Percentiles rank a stretch among this genome's conserved stretches.
Evolutionary conservation across 2,797 vertebrate species (phyloP).

Genomic region (Rhynchotus rufescens): DNA sequence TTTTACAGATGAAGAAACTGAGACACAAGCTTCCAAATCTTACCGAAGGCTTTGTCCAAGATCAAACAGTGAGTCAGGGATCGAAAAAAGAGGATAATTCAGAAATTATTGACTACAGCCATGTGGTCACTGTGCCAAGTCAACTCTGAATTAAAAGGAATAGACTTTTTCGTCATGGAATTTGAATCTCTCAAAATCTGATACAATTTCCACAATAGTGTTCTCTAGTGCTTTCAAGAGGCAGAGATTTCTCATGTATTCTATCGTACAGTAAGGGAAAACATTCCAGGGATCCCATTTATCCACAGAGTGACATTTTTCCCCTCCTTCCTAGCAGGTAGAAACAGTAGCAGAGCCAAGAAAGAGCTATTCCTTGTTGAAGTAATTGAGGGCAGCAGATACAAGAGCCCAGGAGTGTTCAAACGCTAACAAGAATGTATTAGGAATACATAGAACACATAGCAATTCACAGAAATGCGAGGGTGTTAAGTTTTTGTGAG

Average conservation of each 20-base stretch:
- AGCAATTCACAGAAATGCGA: conserved; percentile 29
- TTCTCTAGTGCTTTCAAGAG: conserved; percentile 44
- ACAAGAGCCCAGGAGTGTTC: conserved; percentile 64
- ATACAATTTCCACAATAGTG: background rate
- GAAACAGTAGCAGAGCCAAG: conserved; percentile 49
- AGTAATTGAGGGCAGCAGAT: conserved; percentile 75
- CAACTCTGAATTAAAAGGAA: background rate
- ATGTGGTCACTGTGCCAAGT: background rate
- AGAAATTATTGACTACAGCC: background rate
- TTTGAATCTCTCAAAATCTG: background rate
- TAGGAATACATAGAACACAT: conserved; percentile 42
- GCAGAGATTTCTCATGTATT: conserved; percentile 43
- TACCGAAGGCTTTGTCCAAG: background rate
- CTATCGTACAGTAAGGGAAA: conserved; percentile 22
- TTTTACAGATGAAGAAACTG: background rate
- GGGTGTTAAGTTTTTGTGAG: background rate
- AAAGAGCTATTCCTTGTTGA: conserved; percentile 62
- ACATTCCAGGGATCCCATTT: conserved; percentile 45
- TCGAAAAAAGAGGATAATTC: background rate
- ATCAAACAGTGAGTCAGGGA: background rate
- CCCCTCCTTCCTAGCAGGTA: conserved; percentile 12
- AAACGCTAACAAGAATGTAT: conserved; percentile 61
- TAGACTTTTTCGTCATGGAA: background rate
- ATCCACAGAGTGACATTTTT: conserved; percentile 21
- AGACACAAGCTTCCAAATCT: background rate